A percentile compares a stretch with the other conserved stretches of the same genome.
Conservation (phyloP, 2,113 vertebrate genomes). For the Circaetus cinerascens region DNA sequence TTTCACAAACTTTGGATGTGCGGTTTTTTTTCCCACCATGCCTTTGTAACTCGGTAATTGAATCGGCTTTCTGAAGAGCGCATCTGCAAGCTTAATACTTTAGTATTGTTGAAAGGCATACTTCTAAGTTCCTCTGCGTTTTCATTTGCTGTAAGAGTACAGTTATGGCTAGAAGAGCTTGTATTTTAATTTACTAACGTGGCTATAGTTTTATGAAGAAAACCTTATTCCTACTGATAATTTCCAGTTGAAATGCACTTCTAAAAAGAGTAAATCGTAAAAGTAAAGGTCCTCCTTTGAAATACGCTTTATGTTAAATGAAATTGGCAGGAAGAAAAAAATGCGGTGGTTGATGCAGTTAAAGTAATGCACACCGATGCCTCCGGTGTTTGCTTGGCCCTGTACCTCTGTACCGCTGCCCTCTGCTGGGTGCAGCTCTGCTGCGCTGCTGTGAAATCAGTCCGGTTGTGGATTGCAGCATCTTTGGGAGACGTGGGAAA, state of each 20-base stretch:
- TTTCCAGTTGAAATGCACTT: not conserved
- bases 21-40: fast-evolving
- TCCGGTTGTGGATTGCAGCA: fast-evolving
- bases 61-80: not conserved
- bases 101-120: fast-evolving
- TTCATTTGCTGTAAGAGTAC: too few species aligned
- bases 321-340: not conserved
- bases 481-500: not conserved
- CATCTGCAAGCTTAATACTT: fast-evolving
- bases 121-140: not conserved
- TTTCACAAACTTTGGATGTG: fast-evolving
- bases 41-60: not conserved
- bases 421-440: not conserved
- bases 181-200: not conserved
- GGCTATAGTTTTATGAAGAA: not conserved
- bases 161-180: not conserved
- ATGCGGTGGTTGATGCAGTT: not conserved
- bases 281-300: not conserved
- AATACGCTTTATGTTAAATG: not conserved
- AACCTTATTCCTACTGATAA: not conserved
- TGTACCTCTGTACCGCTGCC: fast-evolving
- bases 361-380: too few species aligned
- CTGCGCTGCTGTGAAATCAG: fast-evolving
- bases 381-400: not conserved
- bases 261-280: not conserved